A percentile compares a stretch with the other conserved stretches of the same genome.
phyloP scores from a whole-genome alignment of 2,113 vertebrate genomes.

The Ageneiosus marmoratus region DNA sequence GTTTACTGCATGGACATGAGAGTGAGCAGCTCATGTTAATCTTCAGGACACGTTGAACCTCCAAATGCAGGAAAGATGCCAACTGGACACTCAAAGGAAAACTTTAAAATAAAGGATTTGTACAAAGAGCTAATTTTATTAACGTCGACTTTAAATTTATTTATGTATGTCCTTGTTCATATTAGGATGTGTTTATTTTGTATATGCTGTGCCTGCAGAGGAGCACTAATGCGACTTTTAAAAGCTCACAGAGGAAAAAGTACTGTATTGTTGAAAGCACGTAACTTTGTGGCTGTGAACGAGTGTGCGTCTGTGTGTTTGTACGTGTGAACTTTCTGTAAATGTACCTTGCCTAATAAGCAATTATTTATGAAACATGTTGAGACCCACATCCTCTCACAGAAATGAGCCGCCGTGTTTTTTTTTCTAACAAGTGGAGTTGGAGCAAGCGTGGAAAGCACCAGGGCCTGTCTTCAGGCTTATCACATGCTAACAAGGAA shows the following conservation, averaged over 20 bases:
- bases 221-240: slow-evolving; percentile 17
- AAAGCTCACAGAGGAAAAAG: slow-evolving; percentile 44
- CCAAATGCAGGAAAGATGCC: neutral
- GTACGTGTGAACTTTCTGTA: slow-evolving; percentile 49
- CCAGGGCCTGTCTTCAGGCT: neutral
- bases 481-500: neutral
- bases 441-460: neutral
- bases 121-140: slow-evolving; percentile 69
- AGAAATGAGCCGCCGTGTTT: neutral
- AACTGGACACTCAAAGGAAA: neutral
- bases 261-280: slow-evolving; percentile 66
- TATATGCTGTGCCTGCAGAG: slow-evolving; percentile 30
- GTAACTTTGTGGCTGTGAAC: slow-evolving; percentile 57
- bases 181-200: slow-evolving; percentile 59
- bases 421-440: neutral
- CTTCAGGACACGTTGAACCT: neutral
- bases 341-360: slow-evolving; percentile 58
- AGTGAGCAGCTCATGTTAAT: neutral
- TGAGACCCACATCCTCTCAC: neutral
- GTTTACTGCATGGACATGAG: neutral
- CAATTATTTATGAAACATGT: slow-evolving; percentile 72
- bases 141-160: slow-evolving; percentile 75
- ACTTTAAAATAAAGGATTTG: slow-evolving; percentile 55
- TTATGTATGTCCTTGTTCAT: slow-evolving; percentile 73
- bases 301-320: slow-evolving; percentile 12